Evolutionary conservation across 2,113 vertebrate genomes (phyloP).

Genomic region (Chaetura pelagica): DNA sequence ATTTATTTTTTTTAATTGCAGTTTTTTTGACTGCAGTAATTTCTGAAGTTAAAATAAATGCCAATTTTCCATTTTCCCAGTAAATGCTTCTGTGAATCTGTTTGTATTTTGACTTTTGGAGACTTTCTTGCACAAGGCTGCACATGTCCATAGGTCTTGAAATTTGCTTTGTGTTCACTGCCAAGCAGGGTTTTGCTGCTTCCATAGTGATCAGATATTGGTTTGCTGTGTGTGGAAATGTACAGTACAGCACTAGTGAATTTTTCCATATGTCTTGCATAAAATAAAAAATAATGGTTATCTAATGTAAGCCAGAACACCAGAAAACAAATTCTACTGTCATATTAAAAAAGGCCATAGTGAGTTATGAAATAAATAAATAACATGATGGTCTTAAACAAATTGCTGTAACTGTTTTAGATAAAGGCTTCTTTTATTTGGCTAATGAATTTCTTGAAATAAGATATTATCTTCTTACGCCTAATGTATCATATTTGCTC

Average conservation of each 20-base stretch:
- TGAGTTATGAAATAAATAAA: not conserved
- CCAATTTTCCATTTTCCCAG: not conserved
- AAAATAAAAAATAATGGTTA: slow-evolving; percentile 39
- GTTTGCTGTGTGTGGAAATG: slow-evolving; percentile 42
- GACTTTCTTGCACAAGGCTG: not conserved
- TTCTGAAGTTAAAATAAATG: not conserved
- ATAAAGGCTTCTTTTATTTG: not conserved
- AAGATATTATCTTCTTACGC: not conserved
- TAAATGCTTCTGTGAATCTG: not conserved
- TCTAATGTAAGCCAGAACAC: slow-evolving; percentile 56
- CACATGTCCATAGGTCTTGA: not conserved
- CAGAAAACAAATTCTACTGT: not conserved
- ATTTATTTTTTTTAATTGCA: not conserved
- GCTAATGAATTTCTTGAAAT: not conserved
- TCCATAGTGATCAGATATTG: slow-evolving; percentile 19
- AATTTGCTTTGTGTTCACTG: not conserved
- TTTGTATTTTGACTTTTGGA: not conserved
- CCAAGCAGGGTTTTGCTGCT: slow-evolving; percentile 14
- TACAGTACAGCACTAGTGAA: slow-evolving; percentile 49
- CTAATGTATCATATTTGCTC: not conserved
- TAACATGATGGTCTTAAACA: not conserved
- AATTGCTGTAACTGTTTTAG: not conserved
- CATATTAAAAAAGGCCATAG: slow-evolving; percentile 4
- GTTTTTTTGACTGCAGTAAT: not conserved
- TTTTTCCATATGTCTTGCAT: slow-evolving; percentile 56